Evolutionary conservation across 2,888 invertebrate genomes (phyloP).

Genomic region (Nemotelus nigrinus): DNA sequence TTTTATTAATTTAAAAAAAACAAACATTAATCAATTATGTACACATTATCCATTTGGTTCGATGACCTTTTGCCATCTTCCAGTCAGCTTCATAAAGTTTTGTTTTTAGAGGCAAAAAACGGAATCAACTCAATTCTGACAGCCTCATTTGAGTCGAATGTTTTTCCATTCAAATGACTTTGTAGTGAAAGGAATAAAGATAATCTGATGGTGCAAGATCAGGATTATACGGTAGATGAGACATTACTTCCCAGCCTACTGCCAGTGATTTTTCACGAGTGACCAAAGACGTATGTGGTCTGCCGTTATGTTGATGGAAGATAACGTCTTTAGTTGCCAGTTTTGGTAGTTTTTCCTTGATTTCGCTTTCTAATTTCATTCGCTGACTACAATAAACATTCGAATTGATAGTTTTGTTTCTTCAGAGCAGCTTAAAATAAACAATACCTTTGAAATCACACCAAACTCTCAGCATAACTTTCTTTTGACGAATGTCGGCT

Average conservation of each 20-base stretch:
- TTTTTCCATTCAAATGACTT: conserved; percentile 35
- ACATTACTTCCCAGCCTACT: conserved; percentile 15
- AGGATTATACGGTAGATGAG: conserved; percentile 31
- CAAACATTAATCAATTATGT: conserved; percentile 27
- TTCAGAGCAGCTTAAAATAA: conserved; percentile 11
- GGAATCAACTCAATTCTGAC: conserved; percentile 1
- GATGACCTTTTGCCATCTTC: conserved; percentile 34
- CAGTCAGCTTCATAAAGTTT: conserved; percentile 11
- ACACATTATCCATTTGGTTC: conserved; percentile 37
- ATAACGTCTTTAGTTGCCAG: not conserved
- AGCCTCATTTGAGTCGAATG: conserved; percentile 10
- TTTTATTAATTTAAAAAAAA: not conserved
- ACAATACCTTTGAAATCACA: conserved; percentile 9
- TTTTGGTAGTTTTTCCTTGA: no score
- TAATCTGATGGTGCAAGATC: conserved; percentile 12
- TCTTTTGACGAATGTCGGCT: not conserved
- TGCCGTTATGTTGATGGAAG: not conserved
- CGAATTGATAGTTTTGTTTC: conserved; percentile 21
- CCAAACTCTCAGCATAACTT: conserved; percentile 19
- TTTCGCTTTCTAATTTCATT: not conserved
- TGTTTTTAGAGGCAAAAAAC: conserved; percentile 29
- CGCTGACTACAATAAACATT: not conserved
- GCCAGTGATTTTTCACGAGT: not conserved
- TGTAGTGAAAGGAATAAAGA: conserved; percentile 33
- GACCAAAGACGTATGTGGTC: not conserved